Conservation (phyloP, 2,113 vertebrate genomes). For the Cariama cristata region DNA sequence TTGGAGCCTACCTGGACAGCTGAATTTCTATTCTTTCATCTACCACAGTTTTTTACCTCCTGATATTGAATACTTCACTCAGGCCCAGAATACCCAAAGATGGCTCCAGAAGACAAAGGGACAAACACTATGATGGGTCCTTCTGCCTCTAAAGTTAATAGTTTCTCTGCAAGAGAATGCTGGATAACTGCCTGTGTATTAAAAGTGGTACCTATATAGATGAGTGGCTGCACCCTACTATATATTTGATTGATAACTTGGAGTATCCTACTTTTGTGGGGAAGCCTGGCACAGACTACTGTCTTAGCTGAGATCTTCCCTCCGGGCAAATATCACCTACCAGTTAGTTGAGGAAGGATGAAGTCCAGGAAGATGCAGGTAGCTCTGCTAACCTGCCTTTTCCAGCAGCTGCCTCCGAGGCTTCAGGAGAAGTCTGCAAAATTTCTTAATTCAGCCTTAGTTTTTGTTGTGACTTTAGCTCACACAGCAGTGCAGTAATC, state of each 20-base stretch:
- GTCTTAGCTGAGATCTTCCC: background rate
- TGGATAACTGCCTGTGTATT: background rate
- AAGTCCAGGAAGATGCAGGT: background rate
- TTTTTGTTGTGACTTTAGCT: background rate
- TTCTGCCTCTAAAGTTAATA: background rate
- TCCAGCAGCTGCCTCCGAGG: background rate
- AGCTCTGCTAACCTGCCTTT: background rate
- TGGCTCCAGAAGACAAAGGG: background rate
- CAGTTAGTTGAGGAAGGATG: background rate
- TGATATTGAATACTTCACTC: background rate
- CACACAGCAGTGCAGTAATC: background rate
- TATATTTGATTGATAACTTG: background rate
- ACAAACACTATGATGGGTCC: background rate
- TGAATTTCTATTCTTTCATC: background rate
- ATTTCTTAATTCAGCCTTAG: background rate
- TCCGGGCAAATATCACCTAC: background rate
- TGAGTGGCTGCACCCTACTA: background rate
- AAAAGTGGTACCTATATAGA: background rate
- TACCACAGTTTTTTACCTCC: background rate
- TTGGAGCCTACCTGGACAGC: background rate
- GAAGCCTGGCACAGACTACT: background rate
- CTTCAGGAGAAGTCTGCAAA: background rate
- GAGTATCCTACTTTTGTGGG: fast-evolving
- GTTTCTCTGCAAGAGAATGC: background rate
- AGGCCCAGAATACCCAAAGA: background rate